A percentile compares a stretch with the other conserved stretches of the same genome.
Evolutionary conservation across 2,888 invertebrate species (phyloP).

Genomic region (Nudaria mundana): DNA sequence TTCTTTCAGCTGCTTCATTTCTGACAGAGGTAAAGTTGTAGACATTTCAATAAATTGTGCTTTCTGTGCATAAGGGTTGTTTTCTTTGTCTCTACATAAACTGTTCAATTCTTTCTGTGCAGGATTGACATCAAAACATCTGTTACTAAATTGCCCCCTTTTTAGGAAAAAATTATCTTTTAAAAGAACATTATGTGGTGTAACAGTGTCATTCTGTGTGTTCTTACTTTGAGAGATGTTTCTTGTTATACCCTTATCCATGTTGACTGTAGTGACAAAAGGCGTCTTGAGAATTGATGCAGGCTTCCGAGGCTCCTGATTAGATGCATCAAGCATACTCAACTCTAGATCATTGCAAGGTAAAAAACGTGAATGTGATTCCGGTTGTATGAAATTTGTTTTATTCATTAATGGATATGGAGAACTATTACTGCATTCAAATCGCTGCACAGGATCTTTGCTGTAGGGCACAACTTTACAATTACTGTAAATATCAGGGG

Average conservation of each 20-base stretch:
- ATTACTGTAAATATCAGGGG: conserved; percentile 36
- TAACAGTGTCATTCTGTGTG: conserved; percentile 36
- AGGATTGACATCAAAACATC: conserved; percentile 32
- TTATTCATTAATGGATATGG: conserved; percentile 60
- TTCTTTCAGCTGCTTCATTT: conserved; percentile 11
- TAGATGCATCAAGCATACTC: conserved; percentile 60
- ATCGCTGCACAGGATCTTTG: conserved; percentile 57
- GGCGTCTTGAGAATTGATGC: conserved; percentile 24
- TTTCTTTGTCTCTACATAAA: conserved; percentile 55
- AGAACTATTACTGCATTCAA: conserved; percentile 57
- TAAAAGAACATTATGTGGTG: conserved; percentile 42
- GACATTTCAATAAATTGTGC: conserved; percentile 40
- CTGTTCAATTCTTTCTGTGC: conserved; percentile 42
- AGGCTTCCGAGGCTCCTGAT: conserved; percentile 38
- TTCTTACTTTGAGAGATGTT: conserved; percentile 14
- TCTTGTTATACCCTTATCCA: conserved; percentile 5
- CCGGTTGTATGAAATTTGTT: conserved; percentile 38
- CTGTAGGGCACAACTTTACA: conserved; percentile 45
- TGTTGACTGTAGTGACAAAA: conserved; percentile 10
- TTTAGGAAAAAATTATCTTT: conserved; percentile 63
- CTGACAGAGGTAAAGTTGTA: conserved; percentile 14
- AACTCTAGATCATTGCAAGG: conserved; percentile 67
- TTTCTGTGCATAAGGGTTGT: conserved; percentile 46
- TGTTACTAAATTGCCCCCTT: conserved; percentile 48
- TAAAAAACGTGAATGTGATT: conserved; percentile 34